Conservation (phyloP, 2,797 vertebrate species). For the Trematomus bernacchii region DNA sequence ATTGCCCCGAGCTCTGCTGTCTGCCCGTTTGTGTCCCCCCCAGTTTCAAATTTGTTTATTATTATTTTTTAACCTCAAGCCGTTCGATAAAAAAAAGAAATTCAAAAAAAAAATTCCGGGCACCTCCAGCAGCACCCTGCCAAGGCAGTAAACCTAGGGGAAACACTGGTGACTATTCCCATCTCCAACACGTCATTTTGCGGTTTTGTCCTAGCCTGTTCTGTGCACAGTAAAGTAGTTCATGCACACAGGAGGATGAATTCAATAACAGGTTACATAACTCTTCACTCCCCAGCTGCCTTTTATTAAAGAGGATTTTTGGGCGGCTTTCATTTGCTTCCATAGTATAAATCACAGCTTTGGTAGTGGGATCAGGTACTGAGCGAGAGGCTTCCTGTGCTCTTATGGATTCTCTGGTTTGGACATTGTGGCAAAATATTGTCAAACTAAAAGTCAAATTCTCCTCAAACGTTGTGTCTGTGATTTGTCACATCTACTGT, state of each 20-base stretch:
- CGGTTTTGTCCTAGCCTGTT: background rate
- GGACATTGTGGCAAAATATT: background rate
- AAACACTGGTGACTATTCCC: no score
- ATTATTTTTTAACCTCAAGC: no score
- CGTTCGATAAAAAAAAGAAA: no score
- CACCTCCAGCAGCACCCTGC: no score
- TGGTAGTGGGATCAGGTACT: conserved; percentile 33
- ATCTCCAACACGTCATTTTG: background rate
- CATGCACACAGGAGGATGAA: conserved; percentile 37
- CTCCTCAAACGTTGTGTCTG: background rate
- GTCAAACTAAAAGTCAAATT: background rate
- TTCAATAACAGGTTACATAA: conserved; percentile 67
- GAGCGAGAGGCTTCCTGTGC: conserved; percentile 14
- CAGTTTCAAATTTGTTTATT: no score
- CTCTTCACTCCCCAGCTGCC: conserved; percentile 53
- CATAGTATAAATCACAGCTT: conserved; percentile 46
- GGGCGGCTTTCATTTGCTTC: conserved; percentile 48
- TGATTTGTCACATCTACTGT: background rate
- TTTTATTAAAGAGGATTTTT: conserved; percentile 61
- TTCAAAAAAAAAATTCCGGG: no score
- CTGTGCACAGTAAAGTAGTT: conserved; percentile 30
- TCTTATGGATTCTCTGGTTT: conserved; percentile 3
- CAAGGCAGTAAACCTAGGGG: no score
- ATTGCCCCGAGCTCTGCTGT: no score
- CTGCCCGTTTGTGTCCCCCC: no score